Percentiles rank a stretch among this genome's conserved stretches.
These are phyloP conservation scores for Etheostoma perlongum DNA, from an alignment of 2,797 vertebrate genomes.

Conservation along the genomic window DNA sequence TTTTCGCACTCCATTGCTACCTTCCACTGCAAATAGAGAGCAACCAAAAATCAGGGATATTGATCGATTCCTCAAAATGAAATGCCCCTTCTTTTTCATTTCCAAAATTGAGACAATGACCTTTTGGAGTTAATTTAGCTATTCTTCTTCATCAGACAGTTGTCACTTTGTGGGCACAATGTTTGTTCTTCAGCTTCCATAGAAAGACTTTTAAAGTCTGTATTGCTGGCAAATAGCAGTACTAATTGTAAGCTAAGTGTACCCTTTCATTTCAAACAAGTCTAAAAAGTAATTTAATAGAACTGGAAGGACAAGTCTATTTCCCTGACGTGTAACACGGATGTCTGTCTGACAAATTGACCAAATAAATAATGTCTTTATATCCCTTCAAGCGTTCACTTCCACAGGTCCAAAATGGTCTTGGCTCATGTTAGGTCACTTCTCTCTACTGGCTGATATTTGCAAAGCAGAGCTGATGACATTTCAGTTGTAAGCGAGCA, in stretches of 20 bases:
- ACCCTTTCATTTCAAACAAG: conserved; percentile 28
- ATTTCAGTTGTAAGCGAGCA: conserved; percentile 58
- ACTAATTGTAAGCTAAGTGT: conserved; percentile 1
- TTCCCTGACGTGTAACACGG: neutral
- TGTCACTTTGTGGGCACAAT: neutral
- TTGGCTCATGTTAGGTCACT: conserved; percentile 44
- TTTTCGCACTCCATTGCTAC: conserved; percentile 72
- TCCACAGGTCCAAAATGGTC: conserved; percentile 40
- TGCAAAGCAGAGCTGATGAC: conserved; percentile 64
- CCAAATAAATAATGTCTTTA: conserved; percentile 23
- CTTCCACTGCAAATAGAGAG: conserved; percentile 57
- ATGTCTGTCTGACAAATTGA: conserved; percentile 24
- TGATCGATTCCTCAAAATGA: conserved; percentile 34
- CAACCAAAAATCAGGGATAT: conserved; percentile 45
- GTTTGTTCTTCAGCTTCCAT: conserved; percentile 31
- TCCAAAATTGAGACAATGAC: conserved; percentile 18
- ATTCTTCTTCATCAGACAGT: conserved; percentile 34
- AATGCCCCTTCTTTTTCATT: conserved; percentile 25
- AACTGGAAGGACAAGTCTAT: conserved; percentile 4
- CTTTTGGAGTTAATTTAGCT: conserved; percentile 28
- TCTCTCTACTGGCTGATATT: conserved; percentile 53
- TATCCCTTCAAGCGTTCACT: conserved; percentile 40
- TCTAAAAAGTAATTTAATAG: conserved; percentile 29
- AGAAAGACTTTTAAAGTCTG: conserved; percentile 14
- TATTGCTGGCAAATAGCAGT: neutral